These are phyloP conservation scores for Spea hammondii DNA, from an alignment of 2,797 vertebrate genomes.

Conservation along the genomic window DNA sequence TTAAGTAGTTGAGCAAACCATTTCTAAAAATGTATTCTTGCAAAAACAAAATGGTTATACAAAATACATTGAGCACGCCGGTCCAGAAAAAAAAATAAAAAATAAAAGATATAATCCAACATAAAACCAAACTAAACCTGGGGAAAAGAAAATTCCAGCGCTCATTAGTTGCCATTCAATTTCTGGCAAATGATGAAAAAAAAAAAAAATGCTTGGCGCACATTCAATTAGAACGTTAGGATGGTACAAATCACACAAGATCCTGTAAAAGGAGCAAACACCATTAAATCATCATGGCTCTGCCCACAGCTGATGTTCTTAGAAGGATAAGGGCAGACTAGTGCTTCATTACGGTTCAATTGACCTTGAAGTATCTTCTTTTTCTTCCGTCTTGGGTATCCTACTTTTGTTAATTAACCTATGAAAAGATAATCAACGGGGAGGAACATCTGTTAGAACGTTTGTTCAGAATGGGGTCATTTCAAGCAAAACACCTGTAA, in stretches of 20 bases:
- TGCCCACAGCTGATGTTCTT: constrained; percentile 86
- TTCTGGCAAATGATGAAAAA: constrained; percentile 28
- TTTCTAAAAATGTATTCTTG: too few species aligned
- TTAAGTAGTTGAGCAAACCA: too few species aligned
- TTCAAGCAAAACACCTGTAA: constrained; percentile 81
- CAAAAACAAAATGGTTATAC: too few species aligned
- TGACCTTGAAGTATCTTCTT: constrained; percentile 94
- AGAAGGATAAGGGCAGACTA: constrained; percentile 87
- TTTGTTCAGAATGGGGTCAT: constrained; percentile 69
- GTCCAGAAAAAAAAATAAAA: too few species aligned
- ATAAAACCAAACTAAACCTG: too few species aligned
- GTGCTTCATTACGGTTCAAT: constrained; percentile 97
- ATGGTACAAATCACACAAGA: constrained; percentile 55
- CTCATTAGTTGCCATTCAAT: too few species aligned
- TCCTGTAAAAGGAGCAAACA: constrained; percentile 81
- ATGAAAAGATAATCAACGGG: constrained; percentile 99
- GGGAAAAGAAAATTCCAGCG: background rate
- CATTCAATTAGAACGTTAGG: constrained; percentile 51
- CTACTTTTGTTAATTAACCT: constrained; percentile 99
- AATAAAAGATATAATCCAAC: too few species aligned
- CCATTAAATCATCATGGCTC: constrained; percentile 79
- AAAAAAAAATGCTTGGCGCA: constrained; percentile 38
- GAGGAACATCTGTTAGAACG: constrained; percentile 97
- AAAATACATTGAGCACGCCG: too few species aligned
- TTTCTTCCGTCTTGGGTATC: constrained; percentile 95